These are phyloP conservation scores for Planococcus citri DNA, from an alignment of 1,140 invertebrate genomes.

Conservation along the genomic window DNA sequence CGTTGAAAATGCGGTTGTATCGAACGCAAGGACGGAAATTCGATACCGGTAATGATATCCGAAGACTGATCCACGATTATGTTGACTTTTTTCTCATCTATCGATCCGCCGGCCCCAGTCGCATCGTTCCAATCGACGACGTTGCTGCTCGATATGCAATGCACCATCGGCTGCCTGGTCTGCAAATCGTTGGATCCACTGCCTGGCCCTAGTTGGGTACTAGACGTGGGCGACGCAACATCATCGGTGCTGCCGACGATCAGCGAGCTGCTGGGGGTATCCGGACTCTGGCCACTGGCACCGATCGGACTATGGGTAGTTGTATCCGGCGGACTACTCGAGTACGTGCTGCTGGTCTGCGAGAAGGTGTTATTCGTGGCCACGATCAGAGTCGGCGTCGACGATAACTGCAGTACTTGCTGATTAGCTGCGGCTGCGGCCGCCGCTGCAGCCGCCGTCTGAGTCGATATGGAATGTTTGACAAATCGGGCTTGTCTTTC, in stretches of 20 bases:
- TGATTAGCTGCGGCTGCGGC: constrained; percentile 34
- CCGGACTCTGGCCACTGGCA: constrained; percentile 34
- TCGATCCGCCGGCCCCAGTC: neutral
- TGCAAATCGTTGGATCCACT: constrained; percentile 23
- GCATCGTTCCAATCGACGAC: constrained; percentile 27
- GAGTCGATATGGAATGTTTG: constrained; percentile 56
- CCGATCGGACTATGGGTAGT: constrained; percentile 62
- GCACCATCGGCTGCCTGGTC: constrained; percentile 46
- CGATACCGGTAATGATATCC: neutral
- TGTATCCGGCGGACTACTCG: constrained; percentile 55
- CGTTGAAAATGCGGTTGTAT: constrained; percentile 12
- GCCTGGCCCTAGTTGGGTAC: constrained; percentile 25
- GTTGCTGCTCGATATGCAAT: constrained; percentile 64
- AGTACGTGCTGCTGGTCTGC: constrained; percentile 35
- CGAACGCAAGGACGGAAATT: neutral
- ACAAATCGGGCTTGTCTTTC: constrained; percentile 34
- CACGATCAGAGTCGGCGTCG: constrained; percentile 34
- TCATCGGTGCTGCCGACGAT: constrained; percentile 27
- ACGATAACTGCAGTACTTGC: constrained; percentile 28
- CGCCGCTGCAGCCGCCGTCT: constrained; percentile 45
- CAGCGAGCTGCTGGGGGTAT: constrained; percentile 33
- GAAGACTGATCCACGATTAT: constrained; percentile 1
- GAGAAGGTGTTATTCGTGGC: constrained; percentile 43
- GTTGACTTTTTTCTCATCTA: neutral
- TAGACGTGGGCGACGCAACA: constrained; percentile 25